phyloP scores from a whole-genome alignment of 1,140 invertebrate species.

The Adoxophyes honmai region DNA sequence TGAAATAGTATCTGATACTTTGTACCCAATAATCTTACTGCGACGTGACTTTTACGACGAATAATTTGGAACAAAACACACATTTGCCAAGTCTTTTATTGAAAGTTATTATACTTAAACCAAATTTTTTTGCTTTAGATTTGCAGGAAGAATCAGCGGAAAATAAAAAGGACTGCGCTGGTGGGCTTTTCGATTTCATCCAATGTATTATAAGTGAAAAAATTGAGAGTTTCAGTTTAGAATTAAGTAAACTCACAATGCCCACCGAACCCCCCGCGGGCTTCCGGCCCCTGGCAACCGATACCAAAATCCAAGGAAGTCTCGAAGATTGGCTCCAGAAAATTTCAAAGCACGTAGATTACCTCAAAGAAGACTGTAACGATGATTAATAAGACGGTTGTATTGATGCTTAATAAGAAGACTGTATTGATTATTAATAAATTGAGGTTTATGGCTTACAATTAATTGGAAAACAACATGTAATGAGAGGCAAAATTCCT shows the following conservation, averaged over 20 bases:
- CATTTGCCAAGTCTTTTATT: too few species aligned
- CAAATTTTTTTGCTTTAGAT: not conserved
- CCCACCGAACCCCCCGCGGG: not conserved
- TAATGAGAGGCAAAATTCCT: too few species aligned
- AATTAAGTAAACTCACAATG: not conserved
- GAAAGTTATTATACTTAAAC: too few species aligned
- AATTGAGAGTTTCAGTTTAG: not conserved
- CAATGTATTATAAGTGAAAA: not conserved
- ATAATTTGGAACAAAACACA: too few species aligned
- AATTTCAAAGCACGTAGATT: not conserved
- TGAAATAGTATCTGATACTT: constrained; percentile 8
- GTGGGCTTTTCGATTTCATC: not conserved
- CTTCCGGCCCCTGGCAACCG: not conserved
- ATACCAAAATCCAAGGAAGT: not conserved
- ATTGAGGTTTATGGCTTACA: too few species aligned
- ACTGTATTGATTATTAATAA: too few species aligned
- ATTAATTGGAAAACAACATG: too few species aligned
- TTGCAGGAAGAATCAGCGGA: not conserved
- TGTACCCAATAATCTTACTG: not conserved
- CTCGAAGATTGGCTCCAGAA: not conserved
- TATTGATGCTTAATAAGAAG: too few species aligned
- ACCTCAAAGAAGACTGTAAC: too few species aligned
- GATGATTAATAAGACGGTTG: too few species aligned
- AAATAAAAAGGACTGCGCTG: not conserved
- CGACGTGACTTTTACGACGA: too few species aligned